Base-by-base conservation (phyloP, 1,140 invertebrate genomes). In the Propsilocerus akamusi region DNA sequence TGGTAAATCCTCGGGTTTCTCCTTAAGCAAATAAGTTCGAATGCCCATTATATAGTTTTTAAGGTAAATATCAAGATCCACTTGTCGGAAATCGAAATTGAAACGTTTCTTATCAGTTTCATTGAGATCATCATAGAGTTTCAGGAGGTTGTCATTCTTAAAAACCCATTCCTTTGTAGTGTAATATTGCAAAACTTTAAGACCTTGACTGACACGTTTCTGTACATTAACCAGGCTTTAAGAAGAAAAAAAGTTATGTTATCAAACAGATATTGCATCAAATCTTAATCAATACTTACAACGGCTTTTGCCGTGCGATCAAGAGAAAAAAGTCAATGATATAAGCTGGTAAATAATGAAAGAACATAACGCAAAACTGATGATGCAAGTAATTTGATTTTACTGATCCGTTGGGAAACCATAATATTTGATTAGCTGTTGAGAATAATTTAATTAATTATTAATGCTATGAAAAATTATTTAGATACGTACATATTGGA, bases 151-250 rank as follows among this genome's bases (percentile, higher is more conserved):
- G 4, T 85, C 77, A 53, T 85, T 86, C 34, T 64, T 68, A 62
- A 93, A 94, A 37, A 72, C 68, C 88, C 88, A 94, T 56, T 83
- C 71, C 58, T 83, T 79, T 2, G 78, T 86, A 5, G 87, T 92
- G 60, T 93, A 95, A 63, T 86, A 93, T 56, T 89, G 79, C 0
- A 94, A 62, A 1, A 83, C 66, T 50, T 74, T 66, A 0, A 83
- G 53, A 0, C 81, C 81, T 28, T 67, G 68, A 6, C 70, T 72
- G 5, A 84, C 71, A 46, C 73, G 73, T 12, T 73, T 72, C 61
- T 84, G 81, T 4, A 77, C 69, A 53, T 72, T 72, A 0, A 84
- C 69, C 67, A 85, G 70, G 56, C 78, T 80, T 57, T 25, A 66
- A 63, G 5, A 12, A 46, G 14, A 11, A 37, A 12, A 12, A 3